Conservation (phyloP, 2,113 vertebrate genomes). For the Sturnira hondurensis region DNA sequence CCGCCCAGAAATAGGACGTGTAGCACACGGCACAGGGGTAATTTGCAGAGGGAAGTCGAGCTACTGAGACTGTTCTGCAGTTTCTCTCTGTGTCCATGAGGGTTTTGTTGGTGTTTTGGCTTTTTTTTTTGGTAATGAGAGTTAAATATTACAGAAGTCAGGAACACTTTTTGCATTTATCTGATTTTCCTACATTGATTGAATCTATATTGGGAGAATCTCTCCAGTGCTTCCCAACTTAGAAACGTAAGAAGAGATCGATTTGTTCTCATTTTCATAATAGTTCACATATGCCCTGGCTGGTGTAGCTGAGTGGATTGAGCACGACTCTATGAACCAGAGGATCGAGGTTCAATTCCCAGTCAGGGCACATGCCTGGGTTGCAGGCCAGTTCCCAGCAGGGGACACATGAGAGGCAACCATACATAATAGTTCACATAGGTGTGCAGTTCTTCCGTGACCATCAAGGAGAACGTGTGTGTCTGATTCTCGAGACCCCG, state of each 20-base stretch:
- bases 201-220: background rate
- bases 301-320: too few species aligned
- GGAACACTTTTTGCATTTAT: background rate
- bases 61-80: rapidly evolving
- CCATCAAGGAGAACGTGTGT: background rate
- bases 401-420: too few species aligned
- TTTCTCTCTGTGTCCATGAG: background rate
- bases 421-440: background rate
- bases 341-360: too few species aligned
- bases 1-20: background rate
- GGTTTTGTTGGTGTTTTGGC: background rate
- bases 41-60: background rate
- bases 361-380: too few species aligned
- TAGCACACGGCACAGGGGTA: background rate
- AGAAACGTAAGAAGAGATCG: background rate
- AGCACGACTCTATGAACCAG: too few species aligned
- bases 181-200: background rate
- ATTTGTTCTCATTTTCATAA: background rate
- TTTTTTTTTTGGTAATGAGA: background rate
- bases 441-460: background rate
- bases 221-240: background rate
- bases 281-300: background rate
- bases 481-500: background rate
- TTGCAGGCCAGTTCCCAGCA: too few species aligned
- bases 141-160: background rate